Conservation (phyloP, 2,888 invertebrate species). For the Drosophila demipolita region DNA sequence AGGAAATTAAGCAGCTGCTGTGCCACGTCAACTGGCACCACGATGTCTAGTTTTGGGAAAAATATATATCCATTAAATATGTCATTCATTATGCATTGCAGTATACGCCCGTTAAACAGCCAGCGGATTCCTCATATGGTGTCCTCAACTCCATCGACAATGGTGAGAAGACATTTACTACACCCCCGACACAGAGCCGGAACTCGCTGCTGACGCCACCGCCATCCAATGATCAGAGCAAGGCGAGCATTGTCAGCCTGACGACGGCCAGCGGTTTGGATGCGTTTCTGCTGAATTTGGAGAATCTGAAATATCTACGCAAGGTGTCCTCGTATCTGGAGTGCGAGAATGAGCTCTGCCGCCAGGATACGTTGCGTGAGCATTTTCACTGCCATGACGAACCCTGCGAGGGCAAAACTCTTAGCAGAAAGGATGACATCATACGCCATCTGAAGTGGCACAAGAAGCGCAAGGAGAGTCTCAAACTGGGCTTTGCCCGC, state of each 20-base stretch:
- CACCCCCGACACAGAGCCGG: conserved; percentile 67
- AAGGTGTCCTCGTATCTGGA: conserved; percentile 85
- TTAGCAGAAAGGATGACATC: conserved; percentile 99
- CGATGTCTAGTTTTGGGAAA: conserved; percentile 60
- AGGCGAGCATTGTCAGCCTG: conserved; percentile 47
- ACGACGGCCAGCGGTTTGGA: conserved; percentile 73
- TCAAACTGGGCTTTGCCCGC: conserved; percentile 93
- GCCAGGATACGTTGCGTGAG: conserved; percentile 87
- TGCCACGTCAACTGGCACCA: conserved; percentile 51
- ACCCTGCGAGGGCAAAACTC: conserved; percentile 91
- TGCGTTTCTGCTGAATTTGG: conserved; percentile 81
- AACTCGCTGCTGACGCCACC: conserved; percentile 76
- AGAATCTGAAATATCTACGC: conserved; percentile 82
- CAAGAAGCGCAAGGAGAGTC: conserved; percentile 98
- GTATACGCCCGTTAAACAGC: conserved; percentile 81
- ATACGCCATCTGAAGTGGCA: conserved; percentile 99
- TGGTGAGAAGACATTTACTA: conserved; percentile 53
- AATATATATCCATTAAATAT: not conserved
- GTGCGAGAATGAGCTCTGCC: conserved; percentile 83
- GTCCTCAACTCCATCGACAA: conserved; percentile 40
- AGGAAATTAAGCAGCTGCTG: conserved; percentile 71
- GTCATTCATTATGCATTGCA: conserved; percentile 36
- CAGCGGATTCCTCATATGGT: conserved; percentile 68
- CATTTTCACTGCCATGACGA: conserved; percentile 95
- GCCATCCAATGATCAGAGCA: conserved; percentile 79